Evolutionary conservation across 2,797 vertebrate species (phyloP).

Genomic region (Zonotrichia albicollis): DNA sequence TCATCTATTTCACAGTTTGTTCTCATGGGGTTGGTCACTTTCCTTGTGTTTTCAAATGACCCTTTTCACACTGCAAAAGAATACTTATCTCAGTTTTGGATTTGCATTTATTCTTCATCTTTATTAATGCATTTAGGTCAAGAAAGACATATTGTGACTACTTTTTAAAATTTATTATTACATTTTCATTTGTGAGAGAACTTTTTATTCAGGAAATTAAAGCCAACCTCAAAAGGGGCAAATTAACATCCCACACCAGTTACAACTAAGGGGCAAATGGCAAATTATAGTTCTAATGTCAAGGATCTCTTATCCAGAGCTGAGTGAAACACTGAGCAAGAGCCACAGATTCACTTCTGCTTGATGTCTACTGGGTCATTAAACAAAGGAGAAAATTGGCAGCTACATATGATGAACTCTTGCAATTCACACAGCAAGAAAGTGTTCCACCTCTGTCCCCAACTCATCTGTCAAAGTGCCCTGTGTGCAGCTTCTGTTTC

Average conservation of each 20-base stretch:
- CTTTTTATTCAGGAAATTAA: neutral
- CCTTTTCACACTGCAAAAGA: neutral
- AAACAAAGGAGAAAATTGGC: neutral
- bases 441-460: neutral
- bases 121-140: neutral
- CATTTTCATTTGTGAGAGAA: neutral
- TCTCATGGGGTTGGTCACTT: neutral
- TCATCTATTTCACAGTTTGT: neutral
- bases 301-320: neutral
- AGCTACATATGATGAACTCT: neutral
- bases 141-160: neutral
- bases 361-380: neutral
- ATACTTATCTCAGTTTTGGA: neutral
- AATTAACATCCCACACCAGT: neutral
- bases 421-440: neutral
- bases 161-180: neutral
- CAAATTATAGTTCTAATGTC: neutral
- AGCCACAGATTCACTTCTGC: neutral
- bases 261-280: neutral
- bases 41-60: neutral
- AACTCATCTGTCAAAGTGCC: neutral
- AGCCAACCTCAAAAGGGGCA: neutral
- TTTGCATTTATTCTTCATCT: neutral
- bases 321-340: neutral
- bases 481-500: neutral